Evolutionary conservation across 2,797 vertebrate genomes (phyloP).

Genomic region (Myotis vivesi): DNA sequence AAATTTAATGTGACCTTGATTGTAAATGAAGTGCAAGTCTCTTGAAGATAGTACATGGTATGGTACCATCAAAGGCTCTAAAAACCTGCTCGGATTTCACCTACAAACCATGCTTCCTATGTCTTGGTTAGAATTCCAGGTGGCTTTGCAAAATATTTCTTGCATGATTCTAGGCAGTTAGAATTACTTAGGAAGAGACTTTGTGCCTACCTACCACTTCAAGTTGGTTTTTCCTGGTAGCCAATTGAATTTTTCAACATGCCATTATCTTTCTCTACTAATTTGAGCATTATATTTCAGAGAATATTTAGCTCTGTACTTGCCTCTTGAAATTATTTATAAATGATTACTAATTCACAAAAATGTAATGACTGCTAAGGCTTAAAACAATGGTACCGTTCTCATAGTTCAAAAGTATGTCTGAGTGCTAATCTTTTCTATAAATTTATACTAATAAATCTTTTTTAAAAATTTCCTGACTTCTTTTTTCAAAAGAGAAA

Average conservation of each 20-base stretch:
- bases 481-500: neutral
- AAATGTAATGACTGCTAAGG: neutral
- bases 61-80: neutral
- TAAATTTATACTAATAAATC: neutral
- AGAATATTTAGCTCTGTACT: neutral
- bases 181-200: slow-evolving; percentile 32
- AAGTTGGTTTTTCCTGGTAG: neutral
- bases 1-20: slow-evolving; percentile 31
- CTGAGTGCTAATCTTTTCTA: neutral
- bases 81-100: neutral
- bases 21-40: slow-evolving; percentile 57
- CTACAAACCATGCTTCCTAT: neutral
- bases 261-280: neutral
- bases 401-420: neutral
- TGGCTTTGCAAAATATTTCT: slow-evolving; percentile 28
- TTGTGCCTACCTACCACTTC: neutral
- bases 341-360: neutral
- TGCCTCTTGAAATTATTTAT: neutral
- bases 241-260: neutral
- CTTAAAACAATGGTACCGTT: neutral
- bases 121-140: neutral
- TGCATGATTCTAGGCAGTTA: neutral
- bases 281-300: neutral
- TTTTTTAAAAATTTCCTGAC: neutral
- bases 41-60: slow-evolving; percentile 39